Conservation (phyloP, 2,113 vertebrate species). For the Syngnathus typhle region DNA sequence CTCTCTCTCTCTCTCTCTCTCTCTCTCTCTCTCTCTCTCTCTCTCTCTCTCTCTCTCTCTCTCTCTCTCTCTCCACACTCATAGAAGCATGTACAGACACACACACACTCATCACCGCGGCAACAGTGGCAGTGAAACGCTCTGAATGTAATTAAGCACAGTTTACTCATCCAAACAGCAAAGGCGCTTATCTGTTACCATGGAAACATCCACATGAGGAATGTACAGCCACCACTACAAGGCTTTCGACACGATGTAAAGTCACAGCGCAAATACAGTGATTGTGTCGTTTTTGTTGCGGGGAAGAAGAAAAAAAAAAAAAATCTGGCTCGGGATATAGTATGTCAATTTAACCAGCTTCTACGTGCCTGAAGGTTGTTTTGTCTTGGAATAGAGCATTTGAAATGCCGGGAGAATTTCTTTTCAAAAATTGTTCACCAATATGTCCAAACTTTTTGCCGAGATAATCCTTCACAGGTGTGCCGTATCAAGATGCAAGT, state of each 20-base stretch:
- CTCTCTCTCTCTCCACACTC: no score
- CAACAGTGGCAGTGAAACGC: slow-evolving; percentile 9
- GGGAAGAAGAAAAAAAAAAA: not conserved
- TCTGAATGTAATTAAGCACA: slow-evolving; percentile 3
- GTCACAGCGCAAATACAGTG: not conserved
- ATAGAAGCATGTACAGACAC: not conserved
- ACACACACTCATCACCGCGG: not conserved
- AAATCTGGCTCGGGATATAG: not conserved
- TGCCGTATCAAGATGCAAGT: no score
- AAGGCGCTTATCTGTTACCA: slow-evolving; percentile 11
- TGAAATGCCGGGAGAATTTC: not conserved
- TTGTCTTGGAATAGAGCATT: not conserved
- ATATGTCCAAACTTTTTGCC: no score
- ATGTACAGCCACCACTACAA: not conserved
- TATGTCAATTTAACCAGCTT: not conserved
- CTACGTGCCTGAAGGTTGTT: not conserved
- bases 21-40: no score
- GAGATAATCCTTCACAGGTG: no score
- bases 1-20: no score
- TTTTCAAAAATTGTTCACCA: no score
- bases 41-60: no score
- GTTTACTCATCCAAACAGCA: slow-evolving; percentile 14
- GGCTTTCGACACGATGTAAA: not conserved
- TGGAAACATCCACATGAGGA: slow-evolving; percentile 1
- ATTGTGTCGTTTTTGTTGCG: not conserved